These are phyloP conservation scores for Noctilio leporinus DNA, from an alignment of 2,113 vertebrate species.

Conservation along the genomic window DNA sequence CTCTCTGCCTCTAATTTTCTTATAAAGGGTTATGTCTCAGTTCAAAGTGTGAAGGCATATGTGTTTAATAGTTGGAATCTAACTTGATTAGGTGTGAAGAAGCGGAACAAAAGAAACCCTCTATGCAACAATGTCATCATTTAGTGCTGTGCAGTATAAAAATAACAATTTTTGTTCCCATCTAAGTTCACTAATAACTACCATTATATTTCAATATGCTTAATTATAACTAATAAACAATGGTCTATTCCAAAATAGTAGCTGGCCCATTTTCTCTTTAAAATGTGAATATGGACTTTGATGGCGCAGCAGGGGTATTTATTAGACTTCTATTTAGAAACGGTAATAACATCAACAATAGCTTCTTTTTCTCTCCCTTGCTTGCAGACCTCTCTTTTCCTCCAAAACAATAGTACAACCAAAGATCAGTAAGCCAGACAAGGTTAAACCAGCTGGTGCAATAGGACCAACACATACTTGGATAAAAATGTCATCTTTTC, in stretches of 20 bases:
- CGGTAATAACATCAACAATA: not conserved
- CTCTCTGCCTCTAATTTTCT: not conserved
- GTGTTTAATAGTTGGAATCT: not conserved
- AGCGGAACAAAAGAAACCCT: not conserved
- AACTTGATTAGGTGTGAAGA: not conserved
- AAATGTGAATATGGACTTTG: not conserved
- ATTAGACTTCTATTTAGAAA: not conserved
- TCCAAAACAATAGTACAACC: not conserved
- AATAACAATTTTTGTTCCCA: not conserved
- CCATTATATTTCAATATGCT: not conserved
- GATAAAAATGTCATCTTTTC: not conserved
- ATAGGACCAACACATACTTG: not conserved
- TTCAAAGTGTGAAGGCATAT: not conserved
- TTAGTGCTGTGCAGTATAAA: not conserved
- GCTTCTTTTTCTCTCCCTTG: not conserved
- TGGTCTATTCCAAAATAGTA: not conserved
- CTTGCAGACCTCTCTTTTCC: not conserved
- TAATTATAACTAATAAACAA: not conserved
- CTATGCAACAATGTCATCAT: not conserved
- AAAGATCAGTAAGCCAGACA: not conserved
- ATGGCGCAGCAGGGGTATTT: not conserved
- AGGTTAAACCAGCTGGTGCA: not conserved
- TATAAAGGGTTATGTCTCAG: not conserved
- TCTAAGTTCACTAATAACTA: not conserved
- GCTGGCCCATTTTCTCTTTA: not conserved